These are phyloP conservation scores for Delia radicum DNA, from an alignment of 1,140 invertebrate genomes.

Conservation along the genomic window DNA sequence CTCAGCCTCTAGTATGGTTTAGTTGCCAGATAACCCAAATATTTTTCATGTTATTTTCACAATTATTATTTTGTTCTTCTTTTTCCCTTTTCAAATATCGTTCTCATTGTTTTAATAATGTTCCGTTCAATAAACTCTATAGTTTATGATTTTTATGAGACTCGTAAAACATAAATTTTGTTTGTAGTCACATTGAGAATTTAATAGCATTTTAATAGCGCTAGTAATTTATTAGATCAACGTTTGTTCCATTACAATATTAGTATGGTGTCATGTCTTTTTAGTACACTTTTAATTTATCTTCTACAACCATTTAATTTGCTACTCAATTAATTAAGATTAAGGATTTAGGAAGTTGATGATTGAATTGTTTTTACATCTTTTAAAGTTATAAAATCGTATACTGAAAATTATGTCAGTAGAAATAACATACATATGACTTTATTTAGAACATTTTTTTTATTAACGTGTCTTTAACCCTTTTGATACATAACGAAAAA, in stretches of 20 bases:
- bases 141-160: constrained; percentile 12
- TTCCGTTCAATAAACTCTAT: not conserved
- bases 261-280: not conserved
- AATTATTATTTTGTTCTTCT: not conserved
- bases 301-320: not conserved
- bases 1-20: too few relatives aligned
- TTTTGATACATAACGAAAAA: too few relatives aligned
- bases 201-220: not conserved
- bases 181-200: not conserved
- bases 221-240: not conserved
- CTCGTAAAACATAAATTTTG: not conserved
- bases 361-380: not conserved
- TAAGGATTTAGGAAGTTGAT: not conserved
- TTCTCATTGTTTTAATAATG: too few relatives aligned
- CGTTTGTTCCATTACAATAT: not conserved
- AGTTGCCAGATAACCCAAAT: too few relatives aligned
- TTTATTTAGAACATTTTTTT: too few relatives aligned
- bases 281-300: not conserved
- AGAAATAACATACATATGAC: too few relatives aligned
- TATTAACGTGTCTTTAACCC: too few relatives aligned
- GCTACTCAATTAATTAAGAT: not conserved
- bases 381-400: too few relatives aligned
- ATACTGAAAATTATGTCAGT: too few relatives aligned
- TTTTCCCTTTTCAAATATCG: too few relatives aligned
- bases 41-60: not conserved